A percentile compares a stretch with the other conserved stretches of the same genome.
phyloP scores from a whole-genome alignment of 2,113 vertebrate species.

The Pongo pygmaeus region DNA sequence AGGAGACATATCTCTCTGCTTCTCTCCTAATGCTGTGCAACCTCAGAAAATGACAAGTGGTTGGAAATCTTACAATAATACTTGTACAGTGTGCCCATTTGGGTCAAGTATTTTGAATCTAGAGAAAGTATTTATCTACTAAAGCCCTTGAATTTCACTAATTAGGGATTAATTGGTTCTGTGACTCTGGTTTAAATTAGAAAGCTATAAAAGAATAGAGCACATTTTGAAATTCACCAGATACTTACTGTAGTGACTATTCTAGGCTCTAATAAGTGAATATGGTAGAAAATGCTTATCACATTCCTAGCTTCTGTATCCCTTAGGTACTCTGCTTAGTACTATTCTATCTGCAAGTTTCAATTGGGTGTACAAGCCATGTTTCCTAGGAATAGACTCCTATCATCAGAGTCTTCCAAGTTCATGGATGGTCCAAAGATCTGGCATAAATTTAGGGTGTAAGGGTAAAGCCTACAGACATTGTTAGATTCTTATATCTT shows the following conservation, averaged over 20 bases:
- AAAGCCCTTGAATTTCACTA: not conserved
- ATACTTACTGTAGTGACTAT: not conserved
- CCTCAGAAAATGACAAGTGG: not conserved
- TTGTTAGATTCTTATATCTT: not conserved
- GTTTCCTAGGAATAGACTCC: not conserved
- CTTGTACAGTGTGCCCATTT: not conserved
- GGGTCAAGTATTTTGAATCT: not conserved
- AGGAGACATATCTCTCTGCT: not conserved
- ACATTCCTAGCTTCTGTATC: too few relatives aligned
- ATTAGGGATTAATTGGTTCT: not conserved
- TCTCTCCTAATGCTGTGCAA: not conserved
- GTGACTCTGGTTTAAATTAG: not conserved
- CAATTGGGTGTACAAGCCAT: too few relatives aligned
- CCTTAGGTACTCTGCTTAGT: not conserved
- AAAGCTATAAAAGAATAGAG: not conserved
- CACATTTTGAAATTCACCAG: not conserved
- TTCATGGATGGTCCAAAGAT: not conserved
- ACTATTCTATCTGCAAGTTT: not conserved
- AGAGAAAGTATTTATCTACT: not conserved
- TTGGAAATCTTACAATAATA: not conserved
- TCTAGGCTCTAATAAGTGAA: not conserved
- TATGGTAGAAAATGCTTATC: too few relatives aligned
- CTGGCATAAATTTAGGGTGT: not conserved
- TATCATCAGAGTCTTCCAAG: not conserved
- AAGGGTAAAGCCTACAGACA: not conserved